These are phyloP conservation scores for Ptilonorhynchus violaceus DNA, from an alignment of 2,113 vertebrate species.

Conservation along the genomic window DNA sequence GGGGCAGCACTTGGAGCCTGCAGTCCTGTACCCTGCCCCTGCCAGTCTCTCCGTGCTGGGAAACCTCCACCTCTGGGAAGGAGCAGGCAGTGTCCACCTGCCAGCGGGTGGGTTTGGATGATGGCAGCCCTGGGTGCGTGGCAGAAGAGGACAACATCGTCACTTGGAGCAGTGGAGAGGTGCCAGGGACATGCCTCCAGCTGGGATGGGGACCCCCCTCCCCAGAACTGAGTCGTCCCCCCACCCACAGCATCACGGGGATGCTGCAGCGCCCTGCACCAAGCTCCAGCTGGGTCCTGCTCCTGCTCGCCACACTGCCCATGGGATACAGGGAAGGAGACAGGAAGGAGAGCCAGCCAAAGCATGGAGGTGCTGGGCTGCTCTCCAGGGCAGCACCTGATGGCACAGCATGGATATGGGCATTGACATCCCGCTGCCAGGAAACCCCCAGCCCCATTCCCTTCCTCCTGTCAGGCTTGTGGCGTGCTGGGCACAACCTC, in stretches of 20 bases:
- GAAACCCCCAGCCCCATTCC: neutral
- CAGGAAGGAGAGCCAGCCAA: neutral
- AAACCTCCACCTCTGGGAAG: neutral
- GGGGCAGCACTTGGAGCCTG: neutral
- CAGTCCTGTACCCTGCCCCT: neutral
- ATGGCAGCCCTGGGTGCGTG: fast-evolving
- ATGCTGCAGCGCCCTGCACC: neutral
- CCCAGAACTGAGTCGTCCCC: neutral
- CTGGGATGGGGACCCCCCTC: neutral
- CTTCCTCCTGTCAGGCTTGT: neutral
- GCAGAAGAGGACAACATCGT: neutral
- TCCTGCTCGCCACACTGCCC: neutral
- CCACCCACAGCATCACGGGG: neutral
- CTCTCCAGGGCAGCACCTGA: neutral
- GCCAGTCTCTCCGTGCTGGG: neutral
- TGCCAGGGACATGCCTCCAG: neutral
- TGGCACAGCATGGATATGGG: neutral
- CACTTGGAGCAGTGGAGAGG: neutral
- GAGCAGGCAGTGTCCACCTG: neutral
- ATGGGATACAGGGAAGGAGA: neutral
- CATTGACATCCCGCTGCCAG: neutral
- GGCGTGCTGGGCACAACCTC: neutral
- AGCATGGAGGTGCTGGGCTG: neutral
- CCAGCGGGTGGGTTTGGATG: neutral
- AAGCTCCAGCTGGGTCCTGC: neutral